These are phyloP conservation scores for Leiothrix lutea DNA, from an alignment of 2,113 vertebrate genomes.

Conservation along the genomic window DNA sequence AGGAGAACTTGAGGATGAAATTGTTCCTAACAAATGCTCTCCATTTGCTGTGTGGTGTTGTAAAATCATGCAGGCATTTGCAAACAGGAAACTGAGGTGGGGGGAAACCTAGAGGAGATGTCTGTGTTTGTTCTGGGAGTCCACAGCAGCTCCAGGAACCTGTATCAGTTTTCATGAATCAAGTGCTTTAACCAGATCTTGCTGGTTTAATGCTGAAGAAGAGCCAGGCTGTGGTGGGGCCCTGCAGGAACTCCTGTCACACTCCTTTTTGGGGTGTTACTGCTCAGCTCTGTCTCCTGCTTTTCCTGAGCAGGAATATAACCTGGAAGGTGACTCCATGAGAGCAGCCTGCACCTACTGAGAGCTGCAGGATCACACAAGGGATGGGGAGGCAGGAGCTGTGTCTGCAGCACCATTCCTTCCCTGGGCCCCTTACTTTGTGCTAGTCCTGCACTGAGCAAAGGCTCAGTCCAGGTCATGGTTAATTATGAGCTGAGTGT, in stretches of 20 bases:
- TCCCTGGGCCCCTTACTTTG: neutral
- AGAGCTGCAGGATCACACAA: neutral
- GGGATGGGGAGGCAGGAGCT: neutral
- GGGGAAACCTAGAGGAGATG: neutral
- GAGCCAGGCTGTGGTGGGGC: neutral
- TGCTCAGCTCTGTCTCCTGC: neutral
- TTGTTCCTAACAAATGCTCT: neutral
- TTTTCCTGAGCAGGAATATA: neutral
- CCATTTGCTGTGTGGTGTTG: neutral
- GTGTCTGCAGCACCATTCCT: neutral
- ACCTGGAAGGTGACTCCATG: neutral
- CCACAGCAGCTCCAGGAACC: neutral
- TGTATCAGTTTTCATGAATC: neutral
- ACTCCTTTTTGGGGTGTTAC: fast-evolving
- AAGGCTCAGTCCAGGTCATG: neutral
- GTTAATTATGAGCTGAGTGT: neutral
- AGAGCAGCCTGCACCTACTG: neutral
- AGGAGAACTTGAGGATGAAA: neutral
- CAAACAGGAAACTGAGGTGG: neutral
- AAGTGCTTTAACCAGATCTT: neutral
- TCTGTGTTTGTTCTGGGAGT: neutral
- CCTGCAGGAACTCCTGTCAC: neutral
- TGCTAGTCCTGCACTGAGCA: neutral
- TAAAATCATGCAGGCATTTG: neutral
- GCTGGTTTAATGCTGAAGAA: neutral